Evolutionary conservation across 2,888 invertebrate species (phyloP).

Genomic region (Yponomeuta sedellus): DNA sequence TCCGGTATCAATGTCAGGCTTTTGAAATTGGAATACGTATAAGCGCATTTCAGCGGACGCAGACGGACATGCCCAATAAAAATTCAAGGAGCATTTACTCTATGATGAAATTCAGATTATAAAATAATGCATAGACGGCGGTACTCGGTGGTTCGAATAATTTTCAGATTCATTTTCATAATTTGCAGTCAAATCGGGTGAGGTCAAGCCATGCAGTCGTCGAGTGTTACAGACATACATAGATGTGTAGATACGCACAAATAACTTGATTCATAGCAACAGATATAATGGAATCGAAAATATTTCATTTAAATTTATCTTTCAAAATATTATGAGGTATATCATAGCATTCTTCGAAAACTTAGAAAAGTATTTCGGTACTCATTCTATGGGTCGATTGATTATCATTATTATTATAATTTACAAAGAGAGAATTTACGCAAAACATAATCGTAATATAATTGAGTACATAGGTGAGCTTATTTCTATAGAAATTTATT

Average conservation of each 20-base stretch:
- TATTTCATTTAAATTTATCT: no score
- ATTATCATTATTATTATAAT: no score
- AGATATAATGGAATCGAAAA: no score
- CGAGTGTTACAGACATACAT: not conserved
- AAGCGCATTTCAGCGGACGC: slow-evolving; percentile 26
- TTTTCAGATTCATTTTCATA: slow-evolving; percentile 72
- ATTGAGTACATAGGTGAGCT: no score
- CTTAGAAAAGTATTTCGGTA: no score
- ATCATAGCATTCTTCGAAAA: no score
- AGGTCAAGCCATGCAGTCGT: slow-evolving; percentile 47
- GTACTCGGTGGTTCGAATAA: slow-evolving; percentile 58
- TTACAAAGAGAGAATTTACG: no score
- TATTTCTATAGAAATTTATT: no score
- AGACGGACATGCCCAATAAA: slow-evolving; percentile 58
- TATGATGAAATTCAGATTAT: slow-evolving; percentile 59
- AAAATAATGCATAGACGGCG: slow-evolving; percentile 74
- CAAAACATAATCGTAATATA: no score
- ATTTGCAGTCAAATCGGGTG: slow-evolving; percentile 61
- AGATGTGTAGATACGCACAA: not conserved
- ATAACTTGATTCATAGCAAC: not conserved
- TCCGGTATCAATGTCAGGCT: slow-evolving; percentile 6
- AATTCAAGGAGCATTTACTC: slow-evolving; percentile 71
- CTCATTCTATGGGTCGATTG: no score
- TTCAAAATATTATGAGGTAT: no score
- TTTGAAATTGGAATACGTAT: slow-evolving; percentile 16